Evolutionary conservation across 2,888 invertebrate genomes (phyloP), one percentile per base, ranked within the genome.

Genomic region (Aphodius sticticus): DNA sequence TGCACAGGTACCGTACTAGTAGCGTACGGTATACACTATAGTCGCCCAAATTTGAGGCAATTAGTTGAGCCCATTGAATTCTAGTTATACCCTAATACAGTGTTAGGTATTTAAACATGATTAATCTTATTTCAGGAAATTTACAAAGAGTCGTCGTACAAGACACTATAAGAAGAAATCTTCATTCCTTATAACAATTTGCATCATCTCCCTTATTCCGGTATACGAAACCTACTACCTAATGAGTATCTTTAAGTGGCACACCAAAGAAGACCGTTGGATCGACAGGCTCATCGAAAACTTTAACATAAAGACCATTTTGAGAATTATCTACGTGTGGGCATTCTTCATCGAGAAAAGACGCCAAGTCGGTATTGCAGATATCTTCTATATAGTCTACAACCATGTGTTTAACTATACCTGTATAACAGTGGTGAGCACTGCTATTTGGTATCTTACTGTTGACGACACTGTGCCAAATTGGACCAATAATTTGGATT

Each of bases 111-210:
- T 26, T 26, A 26, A 26, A 26, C 26, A 26, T 26, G 2, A 26
- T 26, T 26, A 26, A 26, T 26, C 1, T 26, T 53, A 9, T 53
- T 53, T 9, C 12, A 53, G 53, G 53, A 53, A 75, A 69, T 71
- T 37, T 38, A 75, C 36, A 75, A 53, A 35, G 15, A 12, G 70
- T 14, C 37, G 80, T 16, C 78, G 72, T 15, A 78, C 71, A 2
- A 76, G 71, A n/a, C 71, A 78, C 71, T 76, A 80, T 36, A 53
- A 15, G n/a, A 80, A 80, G 69, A 37, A 78, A 35, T 78, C 78
- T n/a, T 70, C 72, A n/a, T 78, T 78, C n/a, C 6, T 78, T 6
- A 78, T 80, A 53, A 16, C 71, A 0, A 36, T 80, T 9, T 77
- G 80, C 26, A 71, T 80, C 5, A 6, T 80, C 35, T 72, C 70